phyloP scores from a whole-genome alignment of 2,797 vertebrate genomes.

The Neosalanx taihuensis region DNA sequence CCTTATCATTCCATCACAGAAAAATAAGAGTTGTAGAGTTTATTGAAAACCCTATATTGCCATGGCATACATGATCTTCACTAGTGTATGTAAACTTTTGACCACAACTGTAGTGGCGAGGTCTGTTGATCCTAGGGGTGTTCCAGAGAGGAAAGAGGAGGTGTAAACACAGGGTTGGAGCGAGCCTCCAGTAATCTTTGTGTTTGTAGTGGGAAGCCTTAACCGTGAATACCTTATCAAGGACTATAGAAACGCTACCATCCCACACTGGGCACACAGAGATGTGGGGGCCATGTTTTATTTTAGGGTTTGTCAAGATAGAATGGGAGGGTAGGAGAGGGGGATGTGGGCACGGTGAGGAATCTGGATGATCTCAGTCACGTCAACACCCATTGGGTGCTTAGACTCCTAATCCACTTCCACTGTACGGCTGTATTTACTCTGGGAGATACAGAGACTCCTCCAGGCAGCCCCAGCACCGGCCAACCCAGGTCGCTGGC shows the following conservation, averaged over 20 bases:
- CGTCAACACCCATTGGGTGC: constrained; percentile 55
- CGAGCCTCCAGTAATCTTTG: not conserved
- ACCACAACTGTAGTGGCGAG: too few species aligned
- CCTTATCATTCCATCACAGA: too few species aligned
- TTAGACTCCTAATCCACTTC: constrained; percentile 55
- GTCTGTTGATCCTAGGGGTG: too few species aligned
- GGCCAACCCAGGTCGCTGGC: constrained; percentile 32
- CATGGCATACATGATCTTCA: too few species aligned
- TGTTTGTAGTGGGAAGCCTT: not conserved
- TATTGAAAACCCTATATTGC: too few species aligned
- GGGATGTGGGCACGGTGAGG: not conserved
- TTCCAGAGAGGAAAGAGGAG: too few species aligned
- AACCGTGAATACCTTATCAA: constrained; percentile 1
- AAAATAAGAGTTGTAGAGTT: too few species aligned
- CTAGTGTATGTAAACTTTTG: too few species aligned
- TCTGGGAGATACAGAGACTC: constrained; percentile 8
- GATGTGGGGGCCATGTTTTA: constrained; percentile 33
- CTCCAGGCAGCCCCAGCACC: constrained; percentile 3
- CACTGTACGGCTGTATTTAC: constrained; percentile 53
- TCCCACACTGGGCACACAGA: too few species aligned
- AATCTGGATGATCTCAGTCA: constrained; percentile 44
- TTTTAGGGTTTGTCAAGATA: constrained; percentile 31
- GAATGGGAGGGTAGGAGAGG: not conserved
- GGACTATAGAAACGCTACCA: too few species aligned
- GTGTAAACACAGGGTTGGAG: not conserved